A percentile compares a stretch with the other conserved stretches of the same genome.
Conservation (phyloP, 2,797 vertebrate genomes). For the Fringilla coelebs region DNA sequence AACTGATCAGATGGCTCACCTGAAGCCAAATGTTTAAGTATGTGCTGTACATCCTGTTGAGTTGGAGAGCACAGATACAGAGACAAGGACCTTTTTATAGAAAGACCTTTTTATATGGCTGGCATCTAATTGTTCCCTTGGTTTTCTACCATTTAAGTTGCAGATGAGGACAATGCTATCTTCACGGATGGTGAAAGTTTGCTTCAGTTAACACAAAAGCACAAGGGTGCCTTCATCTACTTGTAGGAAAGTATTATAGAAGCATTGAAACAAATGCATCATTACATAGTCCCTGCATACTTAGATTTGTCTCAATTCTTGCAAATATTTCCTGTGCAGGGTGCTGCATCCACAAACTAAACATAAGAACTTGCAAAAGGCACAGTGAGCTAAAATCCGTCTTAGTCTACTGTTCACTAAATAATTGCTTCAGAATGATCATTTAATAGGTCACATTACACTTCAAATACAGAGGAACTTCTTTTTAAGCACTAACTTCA, state of each 20-base stretch:
- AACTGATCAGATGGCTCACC: not conserved
- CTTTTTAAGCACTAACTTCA: not conserved
- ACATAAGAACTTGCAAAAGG: not conserved
- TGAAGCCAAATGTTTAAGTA: not conserved
- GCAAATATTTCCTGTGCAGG: not conserved
- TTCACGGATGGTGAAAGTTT: not conserved
- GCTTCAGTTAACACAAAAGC: not conserved
- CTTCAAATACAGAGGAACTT: not conserved
- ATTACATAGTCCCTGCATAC: not conserved
- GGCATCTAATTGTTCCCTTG: not conserved
- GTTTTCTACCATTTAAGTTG: not conserved
- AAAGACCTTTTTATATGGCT: not conserved
- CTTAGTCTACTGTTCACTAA: not conserved
- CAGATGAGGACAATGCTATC: not conserved
- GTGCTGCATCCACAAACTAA: not conserved
- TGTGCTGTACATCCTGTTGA: not conserved
- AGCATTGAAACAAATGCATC: not conserved
- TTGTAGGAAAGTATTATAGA: not conserved
- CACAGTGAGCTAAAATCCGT: not conserved
- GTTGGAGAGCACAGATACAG: not conserved
- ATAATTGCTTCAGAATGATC: not conserved
- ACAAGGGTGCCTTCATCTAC: not conserved
- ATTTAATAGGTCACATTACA: not conserved
- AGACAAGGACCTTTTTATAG: not conserved
- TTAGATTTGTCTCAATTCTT: not conserved